Evolutionary conservation across 1,140 invertebrate species (phyloP), one percentile per base, ranked within the genome.

Genomic region (Proctacanthus coquilletti): DNA sequence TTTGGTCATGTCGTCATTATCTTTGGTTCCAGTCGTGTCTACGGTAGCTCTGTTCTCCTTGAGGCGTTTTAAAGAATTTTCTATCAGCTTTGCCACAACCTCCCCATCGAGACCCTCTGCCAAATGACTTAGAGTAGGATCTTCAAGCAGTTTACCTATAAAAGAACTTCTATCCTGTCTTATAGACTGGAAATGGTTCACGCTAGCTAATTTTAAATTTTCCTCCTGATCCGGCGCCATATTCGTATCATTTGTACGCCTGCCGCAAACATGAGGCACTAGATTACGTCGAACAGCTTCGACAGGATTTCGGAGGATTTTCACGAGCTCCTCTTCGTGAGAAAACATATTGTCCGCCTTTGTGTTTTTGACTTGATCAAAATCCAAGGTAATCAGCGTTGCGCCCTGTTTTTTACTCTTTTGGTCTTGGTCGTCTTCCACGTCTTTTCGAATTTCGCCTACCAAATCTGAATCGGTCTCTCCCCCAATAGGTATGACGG

Each of bases 201-300:
- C n/a, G n/a, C n/a, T 33, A 6, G 31, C 13, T 33, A 6, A 15
- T 33, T 15, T 20, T 6, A 42, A 38, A 11, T 41, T 38, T 42
- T 44, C 41, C 30, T 55, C 52, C 34, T 46, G 47, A 18, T 34
- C 20, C 8, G 43, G 42, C 5, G 33, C 20, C n/a, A n/a, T 5
- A 4, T 21, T 21, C 2, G 21, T 36, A 14, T 40, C 40, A 14
- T 44, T 39, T 8, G 18, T 32, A 14, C 39, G 34, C 58, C 68
- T 71, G 5, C 75, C 75, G 56, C 76, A 79, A 23, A 80, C 71
- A 56, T 80, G 76, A 17, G 76, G 76, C 42, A 78, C 71, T 42
- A 79, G 56, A 52, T 80, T 77, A 38, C 72, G 62, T 49, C 68
- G 68, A 2, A 77, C 75, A 11, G 76, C 76, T 64, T 78, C 72